These are phyloP conservation scores for Eupithecia pulchellata DNA, from an alignment of 2,888 invertebrate species.

Conservation along the genomic window DNA sequence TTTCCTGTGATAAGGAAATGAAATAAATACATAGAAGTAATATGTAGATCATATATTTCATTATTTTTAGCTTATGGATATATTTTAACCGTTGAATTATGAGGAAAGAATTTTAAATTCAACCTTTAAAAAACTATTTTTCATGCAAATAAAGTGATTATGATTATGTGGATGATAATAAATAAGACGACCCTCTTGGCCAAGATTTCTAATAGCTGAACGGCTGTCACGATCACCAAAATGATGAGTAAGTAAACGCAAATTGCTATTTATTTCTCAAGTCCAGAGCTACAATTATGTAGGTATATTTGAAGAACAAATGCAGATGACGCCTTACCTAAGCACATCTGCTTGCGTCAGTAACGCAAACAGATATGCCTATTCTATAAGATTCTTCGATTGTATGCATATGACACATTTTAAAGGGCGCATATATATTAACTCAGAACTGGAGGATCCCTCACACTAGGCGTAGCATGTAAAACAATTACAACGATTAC, in stretches of 20 bases:
- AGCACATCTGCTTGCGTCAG: constrained; percentile 43
- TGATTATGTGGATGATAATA: too few species aligned
- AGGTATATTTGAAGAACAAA: constrained; percentile 48
- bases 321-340: constrained; percentile 50
- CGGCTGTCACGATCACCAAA: too few species aligned
- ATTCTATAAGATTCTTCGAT: constrained; percentile 48
- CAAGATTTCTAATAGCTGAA: neutral
- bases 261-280: neutral
- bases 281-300: constrained; percentile 27
- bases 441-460: constrained; percentile 1
- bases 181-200: neutral
- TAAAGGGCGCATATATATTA: constrained; percentile 15
- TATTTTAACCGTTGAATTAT: too few species aligned
- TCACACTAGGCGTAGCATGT: neutral
- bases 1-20: neutral
- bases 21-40: too few species aligned
- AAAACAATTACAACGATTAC: neutral
- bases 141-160: too few species aligned
- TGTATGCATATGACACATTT: constrained; percentile 49
- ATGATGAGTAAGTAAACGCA: neutral
- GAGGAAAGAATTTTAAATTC: too few species aligned
- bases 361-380: constrained; percentile 55
- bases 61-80: too few species aligned
- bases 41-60: too few species aligned
- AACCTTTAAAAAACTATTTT: too few species aligned